A percentile compares a stretch with the other conserved stretches of the same genome.
phyloP scores from a whole-genome alignment of 37 sponge, comb jelly and placozoan species.

The Eunapius fragilis region DNA sequence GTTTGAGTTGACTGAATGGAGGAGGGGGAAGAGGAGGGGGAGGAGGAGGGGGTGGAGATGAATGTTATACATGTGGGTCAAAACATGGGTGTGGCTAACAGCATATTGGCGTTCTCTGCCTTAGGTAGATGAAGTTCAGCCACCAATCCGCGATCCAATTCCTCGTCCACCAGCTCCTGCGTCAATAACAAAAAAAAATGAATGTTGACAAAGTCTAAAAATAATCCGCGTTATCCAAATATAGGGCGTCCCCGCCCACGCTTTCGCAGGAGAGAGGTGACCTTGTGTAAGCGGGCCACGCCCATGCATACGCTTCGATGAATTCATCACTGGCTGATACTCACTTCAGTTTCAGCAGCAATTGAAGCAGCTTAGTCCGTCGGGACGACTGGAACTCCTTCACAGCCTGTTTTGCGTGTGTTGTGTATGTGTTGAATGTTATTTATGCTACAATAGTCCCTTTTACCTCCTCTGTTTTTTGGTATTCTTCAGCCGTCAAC shows the following conservation, averaged over 20 bases:
- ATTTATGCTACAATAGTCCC: too few relatives aligned
- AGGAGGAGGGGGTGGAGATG: not conserved
- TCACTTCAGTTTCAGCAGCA: slow-evolving; percentile 47
- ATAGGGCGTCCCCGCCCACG: not conserved
- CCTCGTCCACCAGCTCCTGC: slow-evolving; percentile 44
- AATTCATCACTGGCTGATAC: not conserved
- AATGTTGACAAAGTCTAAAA: too few relatives aligned
- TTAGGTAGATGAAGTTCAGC: slow-evolving; percentile 73
- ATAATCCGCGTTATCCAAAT: not conserved
- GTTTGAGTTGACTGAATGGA: slow-evolving; percentile 70
- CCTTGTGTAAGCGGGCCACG: not conserved
- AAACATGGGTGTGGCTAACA: slow-evolving; percentile 45
- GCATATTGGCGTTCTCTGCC: slow-evolving; percentile 55
- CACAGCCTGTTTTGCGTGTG: slow-evolving; percentile 35
- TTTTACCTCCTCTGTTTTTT: slow-evolving; percentile 44
- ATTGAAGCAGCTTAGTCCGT: slow-evolving; percentile 41
- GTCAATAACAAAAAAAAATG: not conserved
- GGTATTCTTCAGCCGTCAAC: slow-evolving; percentile 61
- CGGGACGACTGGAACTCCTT: slow-evolving; percentile 39
- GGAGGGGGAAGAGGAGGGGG: not conserved
- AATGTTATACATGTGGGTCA: not conserved
- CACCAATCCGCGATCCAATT: slow-evolving; percentile 79
- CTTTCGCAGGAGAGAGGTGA: not conserved
- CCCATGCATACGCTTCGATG: not conserved
- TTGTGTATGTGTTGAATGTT: not conserved